Evolutionary conservation across 2,797 vertebrate genomes (phyloP).

Genomic region (Mastacembelus armatus): DNA sequence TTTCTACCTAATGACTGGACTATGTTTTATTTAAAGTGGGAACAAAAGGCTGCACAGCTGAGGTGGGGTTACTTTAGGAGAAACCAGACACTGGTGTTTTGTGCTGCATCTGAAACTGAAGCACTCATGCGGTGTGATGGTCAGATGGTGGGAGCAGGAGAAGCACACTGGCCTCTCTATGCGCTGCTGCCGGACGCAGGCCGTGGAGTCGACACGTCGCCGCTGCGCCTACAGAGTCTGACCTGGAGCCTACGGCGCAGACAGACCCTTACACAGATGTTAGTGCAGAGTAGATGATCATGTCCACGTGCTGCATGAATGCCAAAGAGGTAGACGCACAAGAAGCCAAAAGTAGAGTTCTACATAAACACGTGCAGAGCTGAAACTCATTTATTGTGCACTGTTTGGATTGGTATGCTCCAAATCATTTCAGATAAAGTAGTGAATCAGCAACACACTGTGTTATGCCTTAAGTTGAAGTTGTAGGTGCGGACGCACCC

Average conservation of each 20-base stretch:
- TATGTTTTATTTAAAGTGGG: constrained; percentile 85
- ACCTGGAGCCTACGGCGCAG: constrained; percentile 19
- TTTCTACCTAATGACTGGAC: constrained; percentile 74
- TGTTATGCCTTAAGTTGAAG: not conserved
- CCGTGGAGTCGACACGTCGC: constrained; percentile 31
- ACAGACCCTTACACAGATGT: constrained; percentile 6
- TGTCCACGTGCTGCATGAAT: constrained; percentile 8
- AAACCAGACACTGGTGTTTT: constrained; percentile 80
- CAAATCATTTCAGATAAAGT: not conserved
- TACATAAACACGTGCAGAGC: constrained; percentile 23
- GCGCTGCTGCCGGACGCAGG: constrained; percentile 28
- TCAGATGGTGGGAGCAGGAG: constrained; percentile 64
- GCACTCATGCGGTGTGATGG: constrained; percentile 57
- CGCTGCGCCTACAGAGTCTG: constrained; percentile 23
- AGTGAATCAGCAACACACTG: not conserved
- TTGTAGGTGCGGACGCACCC: too few species aligned
- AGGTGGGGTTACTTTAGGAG: constrained; percentile 61
- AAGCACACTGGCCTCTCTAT: constrained; percentile 63
- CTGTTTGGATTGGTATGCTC: not conserved
- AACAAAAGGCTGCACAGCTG: constrained; percentile 74
- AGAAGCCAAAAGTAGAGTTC: not conserved
- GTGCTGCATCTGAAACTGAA: constrained; percentile 75
- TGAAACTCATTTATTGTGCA: not conserved
- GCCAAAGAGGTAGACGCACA: not conserved
- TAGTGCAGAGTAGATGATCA: not conserved